Percentiles rank a stretch among this genome's conserved stretches.
These are phyloP conservation scores for Alectura lathami DNA, from an alignment of 2,113 vertebrate species.

Conservation along the genomic window DNA sequence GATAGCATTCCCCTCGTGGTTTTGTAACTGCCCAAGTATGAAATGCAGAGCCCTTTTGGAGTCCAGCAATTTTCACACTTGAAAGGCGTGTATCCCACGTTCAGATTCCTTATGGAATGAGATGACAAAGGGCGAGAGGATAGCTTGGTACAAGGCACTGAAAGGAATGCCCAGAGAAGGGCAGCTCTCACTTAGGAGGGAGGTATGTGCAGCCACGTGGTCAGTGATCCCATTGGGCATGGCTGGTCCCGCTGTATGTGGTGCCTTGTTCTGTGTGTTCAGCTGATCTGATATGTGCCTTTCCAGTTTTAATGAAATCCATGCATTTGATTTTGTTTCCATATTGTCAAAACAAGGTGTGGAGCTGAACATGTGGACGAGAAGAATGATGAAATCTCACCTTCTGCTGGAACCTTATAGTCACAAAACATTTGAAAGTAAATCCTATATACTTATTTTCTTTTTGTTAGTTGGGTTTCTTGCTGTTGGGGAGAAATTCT, in stretches of 20 bases:
- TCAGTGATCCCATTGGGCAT: background rate
- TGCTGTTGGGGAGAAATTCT: background rate
- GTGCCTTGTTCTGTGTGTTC: background rate
- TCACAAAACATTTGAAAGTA: background rate
- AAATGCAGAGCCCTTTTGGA: background rate
- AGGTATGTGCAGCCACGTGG: background rate
- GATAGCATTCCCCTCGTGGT: background rate
- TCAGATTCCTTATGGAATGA: background rate
- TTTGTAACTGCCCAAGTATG: background rate
- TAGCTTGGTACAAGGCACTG: background rate
- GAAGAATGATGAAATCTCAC: background rate
- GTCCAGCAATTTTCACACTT: conserved; percentile 29
- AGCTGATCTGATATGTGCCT: background rate
- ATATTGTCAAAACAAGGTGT: background rate
- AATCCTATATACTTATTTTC: background rate
- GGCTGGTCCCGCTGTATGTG: background rate
- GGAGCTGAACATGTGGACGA: background rate
- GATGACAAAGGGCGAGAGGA: background rate
- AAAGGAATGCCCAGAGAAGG: background rate
- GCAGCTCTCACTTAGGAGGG: background rate
- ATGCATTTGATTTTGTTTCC: background rate
- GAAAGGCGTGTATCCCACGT: background rate
- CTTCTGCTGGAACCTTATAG: background rate
- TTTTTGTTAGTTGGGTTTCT: background rate
- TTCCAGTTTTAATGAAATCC: background rate